These are phyloP conservation scores for Gnathonemus longibarbis DNA, from an alignment of 2,113 vertebrate genomes.

Conservation along the genomic window DNA sequence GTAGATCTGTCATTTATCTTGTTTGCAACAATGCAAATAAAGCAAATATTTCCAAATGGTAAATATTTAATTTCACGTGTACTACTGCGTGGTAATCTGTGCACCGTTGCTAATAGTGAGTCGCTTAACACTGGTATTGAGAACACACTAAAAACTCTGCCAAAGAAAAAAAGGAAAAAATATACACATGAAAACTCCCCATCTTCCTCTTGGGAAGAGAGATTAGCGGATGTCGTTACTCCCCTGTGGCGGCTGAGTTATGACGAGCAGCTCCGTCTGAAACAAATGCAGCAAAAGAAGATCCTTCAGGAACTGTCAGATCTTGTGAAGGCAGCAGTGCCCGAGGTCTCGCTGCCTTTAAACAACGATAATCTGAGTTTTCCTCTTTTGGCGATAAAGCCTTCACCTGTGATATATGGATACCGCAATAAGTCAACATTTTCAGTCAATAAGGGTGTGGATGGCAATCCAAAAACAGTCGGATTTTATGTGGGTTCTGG, in stretches of 20 bases:
- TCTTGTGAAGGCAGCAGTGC: conserved; percentile 22
- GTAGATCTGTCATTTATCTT: not conserved
- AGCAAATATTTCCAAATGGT: not conserved
- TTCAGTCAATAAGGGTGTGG: conserved; percentile 70
- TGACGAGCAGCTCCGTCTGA: conserved; percentile 71
- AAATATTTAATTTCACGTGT: not conserved
- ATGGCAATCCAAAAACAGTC: conserved; percentile 76
- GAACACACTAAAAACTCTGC: not conserved
- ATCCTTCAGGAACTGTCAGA: conserved; percentile 54
- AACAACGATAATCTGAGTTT: conserved; percentile 45
- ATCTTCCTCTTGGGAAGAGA: conserved; percentile 55
- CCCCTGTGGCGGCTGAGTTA: conserved; percentile 76
- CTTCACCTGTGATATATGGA: conserved; percentile 61
- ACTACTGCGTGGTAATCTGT: not conserved
- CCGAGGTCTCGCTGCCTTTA: conserved; percentile 12
- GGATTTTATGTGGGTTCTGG: conserved; percentile 68
- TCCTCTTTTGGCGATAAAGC: conserved; percentile 59
- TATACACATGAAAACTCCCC: conserved; percentile 5
- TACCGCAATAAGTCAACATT: conserved; percentile 83
- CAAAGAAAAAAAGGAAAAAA: conserved; percentile 27
- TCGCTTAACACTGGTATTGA: not conserved
- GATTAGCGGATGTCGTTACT: conserved; percentile 59
- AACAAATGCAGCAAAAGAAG: conserved; percentile 62
- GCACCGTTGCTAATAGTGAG: not conserved
- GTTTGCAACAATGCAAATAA: not conserved